Evolutionary conservation across 2,113 vertebrate genomes (phyloP), one percentile per base, ranked within the genome.

Genomic region (Pelobates fuscus): DNA sequence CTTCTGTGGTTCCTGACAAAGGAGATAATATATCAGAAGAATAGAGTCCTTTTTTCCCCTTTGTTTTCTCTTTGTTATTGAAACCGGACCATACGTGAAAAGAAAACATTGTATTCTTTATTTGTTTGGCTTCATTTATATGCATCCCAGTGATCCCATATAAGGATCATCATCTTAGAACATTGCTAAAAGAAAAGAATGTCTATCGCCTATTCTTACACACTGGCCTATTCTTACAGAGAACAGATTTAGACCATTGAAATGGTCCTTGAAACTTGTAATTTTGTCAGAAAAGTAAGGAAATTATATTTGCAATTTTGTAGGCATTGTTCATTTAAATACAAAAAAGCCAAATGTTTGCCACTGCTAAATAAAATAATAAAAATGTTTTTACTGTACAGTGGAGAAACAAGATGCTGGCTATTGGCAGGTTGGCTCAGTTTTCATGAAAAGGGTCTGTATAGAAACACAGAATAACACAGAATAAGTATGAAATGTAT

Each of bases 121-220:
- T 8, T 23, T 18, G 12, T 52, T 11, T 15, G 18, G 44, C 43
- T 23, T 32, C 58, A 49, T 62, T 71, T 32, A 52, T 71, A 71
- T 71, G 25, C 70, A 32, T 20, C 70, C 70, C 17, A 62, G 26
- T 32, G 70, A 62, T 37, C 49, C 70, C 41, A 63, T 71, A 71
- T 71, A 58, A 49, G 43, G 41, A 63, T 30, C 70, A 32, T n/a
- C n/a, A 71, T 61, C 69, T 60, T 62, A 62, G 58, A 59, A 29
- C 24, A 62, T 41, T 25, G 62, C 58, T 20, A 52, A 62, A 44
- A 7, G 70, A 37, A 71, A 62, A 46, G 41, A 71, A 62, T 37
- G 46, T 27, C 59, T 11, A 24, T 62, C 11, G 6, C n/a, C n/a
- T n/a, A n/a, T n/a, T n/a, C n/a, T n/a, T 52, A 23, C 58, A 62